These are phyloP conservation scores for Siniperca knerii DNA, from an alignment of 2,113 vertebrate species.

Conservation along the genomic window DNA sequence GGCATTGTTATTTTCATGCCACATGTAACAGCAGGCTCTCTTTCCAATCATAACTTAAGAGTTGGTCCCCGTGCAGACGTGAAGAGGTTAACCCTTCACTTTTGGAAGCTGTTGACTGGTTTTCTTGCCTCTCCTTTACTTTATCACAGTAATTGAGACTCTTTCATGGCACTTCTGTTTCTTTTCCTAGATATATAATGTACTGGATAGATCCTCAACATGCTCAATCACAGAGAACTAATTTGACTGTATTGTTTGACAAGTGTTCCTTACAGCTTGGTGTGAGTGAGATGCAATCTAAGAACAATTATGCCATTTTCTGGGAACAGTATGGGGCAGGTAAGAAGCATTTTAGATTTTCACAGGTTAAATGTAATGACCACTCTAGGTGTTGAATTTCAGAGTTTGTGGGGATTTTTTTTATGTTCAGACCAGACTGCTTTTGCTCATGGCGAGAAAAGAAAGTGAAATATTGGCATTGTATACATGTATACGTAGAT, in stretches of 20 bases:
- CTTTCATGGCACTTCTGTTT: slow-evolving; percentile 81
- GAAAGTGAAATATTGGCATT: slow-evolving; percentile 11
- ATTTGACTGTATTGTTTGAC: slow-evolving; percentile 88
- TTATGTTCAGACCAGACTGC: slow-evolving; percentile 36
- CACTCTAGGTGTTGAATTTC: slow-evolving; percentile 71
- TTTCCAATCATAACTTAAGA: slow-evolving; percentile 76
- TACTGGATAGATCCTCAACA: slow-evolving; percentile 83
- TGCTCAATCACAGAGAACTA: slow-evolving; percentile 88
- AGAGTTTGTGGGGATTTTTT: slow-evolving; percentile 52
- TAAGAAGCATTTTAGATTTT: slow-evolving; percentile 80
- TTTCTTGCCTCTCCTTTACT: slow-evolving; percentile 75
- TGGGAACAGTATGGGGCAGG: slow-evolving; percentile 85
- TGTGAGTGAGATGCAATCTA: slow-evolving; percentile 85
- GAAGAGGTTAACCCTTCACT: slow-evolving; percentile 83
- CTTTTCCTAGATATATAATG: slow-evolving; percentile 83
- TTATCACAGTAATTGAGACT: slow-evolving; percentile 83
- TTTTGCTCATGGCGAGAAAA: slow-evolving; percentile 37
- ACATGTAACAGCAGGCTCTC: slow-evolving; percentile 67
- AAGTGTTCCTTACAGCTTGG: slow-evolving; percentile 83
- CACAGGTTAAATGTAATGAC: slow-evolving; percentile 82
- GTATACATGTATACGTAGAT: neutral
- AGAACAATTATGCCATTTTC: slow-evolving; percentile 87
- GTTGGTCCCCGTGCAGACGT: slow-evolving; percentile 71
- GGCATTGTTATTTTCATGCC: slow-evolving; percentile 66
- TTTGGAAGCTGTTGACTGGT: slow-evolving; percentile 69